Percentiles rank a stretch among this genome's conserved stretches.
Conservation (phyloP, 2,113 vertebrate genomes). For the Pseudopodoces humilis region DNA sequence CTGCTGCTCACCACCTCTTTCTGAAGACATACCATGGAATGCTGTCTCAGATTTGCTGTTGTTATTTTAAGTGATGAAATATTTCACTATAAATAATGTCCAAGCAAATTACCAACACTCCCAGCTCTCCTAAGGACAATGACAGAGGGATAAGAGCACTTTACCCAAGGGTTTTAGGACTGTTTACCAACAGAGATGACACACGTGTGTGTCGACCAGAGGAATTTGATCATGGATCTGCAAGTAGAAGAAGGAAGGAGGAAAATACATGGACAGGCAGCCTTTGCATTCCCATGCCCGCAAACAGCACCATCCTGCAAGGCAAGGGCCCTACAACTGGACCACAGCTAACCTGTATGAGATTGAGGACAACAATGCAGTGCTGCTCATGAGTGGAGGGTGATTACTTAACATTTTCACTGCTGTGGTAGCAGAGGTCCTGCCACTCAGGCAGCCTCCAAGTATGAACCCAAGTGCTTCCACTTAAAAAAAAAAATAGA, state of each 20-base stretch:
- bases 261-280: not conserved
- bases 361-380: not conserved
- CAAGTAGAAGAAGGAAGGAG: not conserved
- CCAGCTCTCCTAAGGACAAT: not conserved
- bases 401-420: not conserved
- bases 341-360: rapidly evolving
- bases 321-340: not conserved
- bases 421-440: not conserved
- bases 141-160: not conserved
- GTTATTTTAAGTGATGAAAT: not conserved
- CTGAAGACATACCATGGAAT: not conserved
- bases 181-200: not conserved
- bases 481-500: not conserved
- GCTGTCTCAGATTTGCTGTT: not conserved
- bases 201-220: not conserved
- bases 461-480: not conserved
- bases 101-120: not conserved
- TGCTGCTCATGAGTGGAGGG: rapidly evolving
- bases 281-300: not conserved
- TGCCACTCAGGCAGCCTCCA: rapidly evolving
- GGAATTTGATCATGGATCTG: not conserved
- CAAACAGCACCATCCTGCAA: rapidly evolving
- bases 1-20: not conserved
- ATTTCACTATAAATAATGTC: not conserved
- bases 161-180: not conserved